Conservation (phyloP, 2,888 invertebrate species). For the Peribatodes rhomboidaria region DNA sequence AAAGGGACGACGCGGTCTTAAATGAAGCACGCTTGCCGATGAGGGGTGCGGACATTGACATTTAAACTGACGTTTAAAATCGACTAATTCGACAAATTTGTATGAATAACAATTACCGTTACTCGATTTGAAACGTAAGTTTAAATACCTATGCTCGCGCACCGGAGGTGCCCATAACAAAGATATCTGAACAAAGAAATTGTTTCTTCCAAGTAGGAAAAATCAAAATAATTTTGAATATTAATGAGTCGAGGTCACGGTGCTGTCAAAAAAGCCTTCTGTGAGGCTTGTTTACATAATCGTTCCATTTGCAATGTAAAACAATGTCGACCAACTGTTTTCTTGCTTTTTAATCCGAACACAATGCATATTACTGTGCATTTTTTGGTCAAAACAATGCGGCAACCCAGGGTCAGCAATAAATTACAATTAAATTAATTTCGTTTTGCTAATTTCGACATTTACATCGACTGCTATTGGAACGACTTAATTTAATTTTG, state of each 20-base stretch:
- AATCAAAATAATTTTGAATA: slow-evolving; percentile 76
- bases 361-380: slow-evolving; percentile 42
- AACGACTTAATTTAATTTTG: not conserved
- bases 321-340: slow-evolving; percentile 69
- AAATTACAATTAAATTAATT: slow-evolving; percentile 63
- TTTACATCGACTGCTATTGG: not conserved
- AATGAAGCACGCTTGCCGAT: too few relatives aligned
- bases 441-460: slow-evolving; percentile 39
- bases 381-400: slow-evolving; percentile 56
- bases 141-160: too few relatives aligned
- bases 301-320: slow-evolving; percentile 84
- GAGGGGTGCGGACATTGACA: too few relatives aligned
- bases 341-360: slow-evolving; percentile 66
- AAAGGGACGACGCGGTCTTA: too few relatives aligned
- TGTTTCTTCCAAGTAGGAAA: slow-evolving; percentile 26
- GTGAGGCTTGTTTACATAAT: slow-evolving; percentile 82
- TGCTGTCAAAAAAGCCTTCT: slow-evolving; percentile 77
- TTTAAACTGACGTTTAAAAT: too few relatives aligned
- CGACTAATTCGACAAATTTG: too few relatives aligned
- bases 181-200: not conserved
- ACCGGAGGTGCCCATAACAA: too few relatives aligned
- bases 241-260: slow-evolving; percentile 63
- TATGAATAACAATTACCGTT: too few relatives aligned
- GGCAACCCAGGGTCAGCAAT: slow-evolving; percentile 51
- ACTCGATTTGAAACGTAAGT: too few relatives aligned